Conservation (phyloP, 1,140 invertebrate genomes). For the Zaprionus vittiger region DNA sequence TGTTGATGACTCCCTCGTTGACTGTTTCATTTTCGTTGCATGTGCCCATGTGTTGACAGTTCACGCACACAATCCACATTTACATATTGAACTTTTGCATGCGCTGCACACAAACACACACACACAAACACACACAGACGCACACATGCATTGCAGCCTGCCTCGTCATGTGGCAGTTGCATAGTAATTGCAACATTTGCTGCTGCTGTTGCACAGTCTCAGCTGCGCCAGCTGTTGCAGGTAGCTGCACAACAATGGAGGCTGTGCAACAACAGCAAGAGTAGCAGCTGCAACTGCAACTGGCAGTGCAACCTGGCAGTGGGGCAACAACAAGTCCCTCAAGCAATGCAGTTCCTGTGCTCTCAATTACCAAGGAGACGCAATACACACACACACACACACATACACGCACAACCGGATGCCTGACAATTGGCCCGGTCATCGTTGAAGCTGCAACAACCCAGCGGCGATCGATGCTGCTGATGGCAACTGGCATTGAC, state of each 20-base stretch:
- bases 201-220: constrained; percentile 14
- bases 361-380: constrained; percentile 50
- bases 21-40: constrained; percentile 74
- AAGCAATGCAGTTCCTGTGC: constrained; percentile 55
- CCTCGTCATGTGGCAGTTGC: constrained; percentile 50
- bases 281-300: constrained; percentile 39
- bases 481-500: constrained; percentile 17
- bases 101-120: constrained; percentile 16
- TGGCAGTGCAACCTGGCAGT: constrained; percentile 12
- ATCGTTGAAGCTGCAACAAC: constrained; percentile 1
- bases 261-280: not conserved
- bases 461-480: constrained; percentile 3
- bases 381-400: not conserved
- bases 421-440: constrained; percentile 42
- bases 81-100: constrained; percentile 49
- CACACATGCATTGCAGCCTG: constrained; percentile 49
- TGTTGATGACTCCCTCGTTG: constrained; percentile 76
- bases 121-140: constrained; percentile 7
- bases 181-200: constrained; percentile 80
- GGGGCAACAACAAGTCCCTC: constrained; percentile 52
- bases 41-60: constrained; percentile 74
- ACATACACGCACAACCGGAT: constrained; percentile 17
- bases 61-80: constrained; percentile 49
- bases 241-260: constrained; percentile 44
- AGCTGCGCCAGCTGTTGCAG: constrained; percentile 57